Evolutionary conservation across 2,797 vertebrate genomes (phyloP), one percentile per base, ranked within the genome.

Genomic region (Bovichtus variegatus): DNA sequence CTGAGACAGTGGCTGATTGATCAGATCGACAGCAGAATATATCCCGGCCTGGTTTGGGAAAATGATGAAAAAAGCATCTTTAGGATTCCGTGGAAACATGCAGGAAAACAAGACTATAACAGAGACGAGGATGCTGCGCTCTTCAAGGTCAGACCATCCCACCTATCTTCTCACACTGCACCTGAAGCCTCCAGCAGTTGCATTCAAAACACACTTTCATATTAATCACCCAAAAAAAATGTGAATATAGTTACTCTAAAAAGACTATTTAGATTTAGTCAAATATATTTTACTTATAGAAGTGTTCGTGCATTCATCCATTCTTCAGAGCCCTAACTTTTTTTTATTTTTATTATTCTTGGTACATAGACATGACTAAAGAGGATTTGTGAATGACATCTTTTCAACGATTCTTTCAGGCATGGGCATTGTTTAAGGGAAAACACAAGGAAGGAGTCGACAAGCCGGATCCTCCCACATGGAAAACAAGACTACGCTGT

Each of bases 1-100:
- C 96, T 99, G 87, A 96, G 98, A 62, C 98, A 99, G 94, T 99
- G 98, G 98, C 95, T 99, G 87, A 99, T 99, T 5, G 97, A 99
- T 80, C 98, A 99, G 94, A 99, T 99, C 83, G 96, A 99, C 95
- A 99, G 98, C 29, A 90, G 93, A 87, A 95, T 95, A 71, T 99
- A 99, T 93, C 92, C 96, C 0, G 98, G 98, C 63, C 93, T 99
- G 80, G 95, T 99, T 84, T 99, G 98, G 98, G 98, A 99, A 90
- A 99, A 97, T 12, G 96, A 97, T 0, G 97, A 98, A 80, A 98
- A 97, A 91, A 96, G 87, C 89, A 96, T 99, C 88, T 99, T 99
- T 84, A 96, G 98, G 90, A 99, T 99, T 90, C 98, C 98, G 0
- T 99, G 98, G 98, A 99, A 99, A 87, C 98, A 99, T 5, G 98